Base-by-base conservation (phyloP, 53 echinoderm and acorn worm species). In the Antedon mediterranea region DNA sequence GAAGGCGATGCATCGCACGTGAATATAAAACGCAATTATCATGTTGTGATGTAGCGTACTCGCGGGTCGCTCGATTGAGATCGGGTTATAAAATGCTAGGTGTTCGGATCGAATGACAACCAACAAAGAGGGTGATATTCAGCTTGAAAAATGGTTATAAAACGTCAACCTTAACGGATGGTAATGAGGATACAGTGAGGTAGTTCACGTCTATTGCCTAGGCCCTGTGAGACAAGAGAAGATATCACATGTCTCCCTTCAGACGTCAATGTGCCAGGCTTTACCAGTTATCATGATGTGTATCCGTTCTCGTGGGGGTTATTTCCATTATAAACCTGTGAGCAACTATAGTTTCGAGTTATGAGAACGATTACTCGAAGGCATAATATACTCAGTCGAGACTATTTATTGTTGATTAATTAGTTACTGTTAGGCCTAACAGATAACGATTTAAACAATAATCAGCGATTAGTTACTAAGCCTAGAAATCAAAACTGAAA, bases 101-200 rank as follows among this genome's bases (percentile, higher is more conserved):
- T 57, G 57, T 57, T 26, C 57, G 57, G 57, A 15, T 57, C 57
- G 71, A 31, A 79, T 15, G 30, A 57, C 71, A 79, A 33, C 79
- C 43, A 32, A 79, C 71, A 79, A 78, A 79, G 79, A 79, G 79
- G 79, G 32, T 71, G 79, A 79, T 44, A 29, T 71, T 71, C 71
- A 79, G 57, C 71, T 79, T 28, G 6, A 13, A 31, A 31, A n/a
- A 71, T 71, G 32, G 71, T 79, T 30, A 33, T 32, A 18, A 57
- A 34, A 79, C 31, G 28, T 3, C 4, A 79, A 0, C 0, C 27
- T 14, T 28, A 3, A 71, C 11, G 34, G 31, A 79, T 26, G n/a
- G n/a, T 29, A 41, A 43, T 11, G 0, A 31, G 32, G 15, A 57
- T 18, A 26, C 23, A 8, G 14, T 23, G 57, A 57, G 57, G 57